Evolutionary conservation across 2,888 invertebrate genomes (phyloP), one percentile per base, ranked within the genome.

Genomic region (Rosalia funebris): DNA sequence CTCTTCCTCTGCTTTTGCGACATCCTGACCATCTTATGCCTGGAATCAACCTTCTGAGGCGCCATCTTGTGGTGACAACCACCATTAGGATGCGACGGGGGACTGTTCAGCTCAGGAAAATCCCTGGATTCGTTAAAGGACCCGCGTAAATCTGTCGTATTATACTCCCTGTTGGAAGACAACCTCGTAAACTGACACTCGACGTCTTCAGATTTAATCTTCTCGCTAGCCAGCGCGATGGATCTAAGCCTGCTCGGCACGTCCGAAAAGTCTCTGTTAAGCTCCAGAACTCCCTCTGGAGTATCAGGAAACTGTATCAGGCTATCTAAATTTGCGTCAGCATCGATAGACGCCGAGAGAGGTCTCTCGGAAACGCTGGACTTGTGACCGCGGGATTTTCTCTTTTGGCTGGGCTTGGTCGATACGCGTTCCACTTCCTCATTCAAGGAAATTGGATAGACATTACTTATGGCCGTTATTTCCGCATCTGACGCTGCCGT

Each of bases 1-100:
- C 85, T 85, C 70, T 88, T 89, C 15, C 88, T 80, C 72, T 88
- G 87, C 65, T 88, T 89, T 70, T 89, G 89, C 0, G 88, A 89
- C 4, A 88, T 68, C 73, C 86, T 88, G n/a, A 71, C 65, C 47
- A 78, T 70, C 68, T 77, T 81, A 36, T 74, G 73, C 67, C 72
- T 74, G 12, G 55, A 62, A 10, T 70, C 83, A 70, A 46, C 67
- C 19, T 70, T 83, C 34, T 64, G 63, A 25, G 63, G 62, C 5
- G 60, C 53, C 37, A 59, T 58, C 12, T 44, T 62, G 3, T 36
- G 20, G 32, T 37, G 14, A 32, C 42, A 41, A 45, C 48, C 48
- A 32, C 19, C 41, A 9, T 14, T 14, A 19, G 46, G 31, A 17
- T 57, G 45, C 20, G 34, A 57, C 17, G 72, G 71, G 9, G 74